phyloP scores from a whole-genome alignment of 1,140 invertebrate species.

The Zaprionus capensis region DNA sequence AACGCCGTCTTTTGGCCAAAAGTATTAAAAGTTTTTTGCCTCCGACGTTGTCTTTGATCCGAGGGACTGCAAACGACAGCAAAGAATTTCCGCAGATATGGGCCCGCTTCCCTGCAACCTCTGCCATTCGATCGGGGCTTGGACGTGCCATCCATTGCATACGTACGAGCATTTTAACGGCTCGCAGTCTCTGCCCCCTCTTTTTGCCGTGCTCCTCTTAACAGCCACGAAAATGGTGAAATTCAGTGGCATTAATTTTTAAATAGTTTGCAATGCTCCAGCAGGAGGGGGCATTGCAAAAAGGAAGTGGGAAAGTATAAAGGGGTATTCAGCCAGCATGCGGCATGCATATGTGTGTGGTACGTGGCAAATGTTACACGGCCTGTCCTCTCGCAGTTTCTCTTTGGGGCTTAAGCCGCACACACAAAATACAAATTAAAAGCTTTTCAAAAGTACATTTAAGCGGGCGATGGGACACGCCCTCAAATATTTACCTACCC shows the following conservation, averaged over 20 bases:
- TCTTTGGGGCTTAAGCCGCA: slow-evolving; percentile 22
- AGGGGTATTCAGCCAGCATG: slow-evolving; percentile 27
- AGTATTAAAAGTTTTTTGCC: slow-evolving; percentile 67
- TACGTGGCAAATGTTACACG: slow-evolving; percentile 4
- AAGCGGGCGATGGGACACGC: slow-evolving; percentile 11
- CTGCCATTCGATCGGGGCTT: background rate
- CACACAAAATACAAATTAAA: slow-evolving; percentile 65
- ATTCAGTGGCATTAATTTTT: slow-evolving; percentile 70
- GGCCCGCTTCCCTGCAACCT: slow-evolving; percentile 4
- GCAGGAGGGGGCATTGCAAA: background rate
- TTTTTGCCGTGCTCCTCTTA: slow-evolving; percentile 38
- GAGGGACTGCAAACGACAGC: slow-evolving; percentile 25
- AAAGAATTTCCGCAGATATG: slow-evolving; percentile 32
- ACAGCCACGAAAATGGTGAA: slow-evolving; percentile 65
- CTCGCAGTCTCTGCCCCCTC: background rate
- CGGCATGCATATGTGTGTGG: slow-evolving; percentile 29
- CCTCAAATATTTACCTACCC: slow-evolving; percentile 17
- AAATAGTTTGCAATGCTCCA: slow-evolving; percentile 55
- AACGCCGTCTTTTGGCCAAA: slow-evolving; percentile 38
- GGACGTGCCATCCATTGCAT: slow-evolving; percentile 32
- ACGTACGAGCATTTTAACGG: slow-evolving; percentile 13
- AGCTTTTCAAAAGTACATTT: slow-evolving; percentile 55
- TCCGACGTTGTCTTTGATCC: slow-evolving; percentile 53
- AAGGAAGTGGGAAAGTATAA: slow-evolving; percentile 2
- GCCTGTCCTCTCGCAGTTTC: slow-evolving; percentile 13